phyloP scores from a whole-genome alignment of 2,113 vertebrate genomes.

The Muscicapa adusta region DNA sequence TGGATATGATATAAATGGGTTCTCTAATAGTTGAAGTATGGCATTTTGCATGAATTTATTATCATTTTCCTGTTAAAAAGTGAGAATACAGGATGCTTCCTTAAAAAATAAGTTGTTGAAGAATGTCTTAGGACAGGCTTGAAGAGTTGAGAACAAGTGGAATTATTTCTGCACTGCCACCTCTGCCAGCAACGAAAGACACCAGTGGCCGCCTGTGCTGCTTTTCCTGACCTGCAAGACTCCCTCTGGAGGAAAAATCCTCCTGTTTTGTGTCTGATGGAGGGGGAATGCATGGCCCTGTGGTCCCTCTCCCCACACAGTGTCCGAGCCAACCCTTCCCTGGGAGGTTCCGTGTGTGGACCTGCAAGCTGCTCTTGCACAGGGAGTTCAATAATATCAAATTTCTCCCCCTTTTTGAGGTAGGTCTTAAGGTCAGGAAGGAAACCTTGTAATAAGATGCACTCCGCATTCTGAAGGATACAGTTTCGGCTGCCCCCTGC shows the following conservation, averaged over 20 bases:
- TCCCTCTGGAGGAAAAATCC: background rate
- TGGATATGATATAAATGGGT: background rate
- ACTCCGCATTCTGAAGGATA: slow-evolving; percentile 2
- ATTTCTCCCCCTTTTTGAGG: background rate
- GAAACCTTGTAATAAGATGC: background rate
- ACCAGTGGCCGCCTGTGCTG: rapidly evolving
- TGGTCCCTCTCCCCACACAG: rapidly evolving
- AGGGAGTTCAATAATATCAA: background rate
- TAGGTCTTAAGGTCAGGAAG: background rate
- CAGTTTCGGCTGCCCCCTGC: slow-evolving; percentile 25
- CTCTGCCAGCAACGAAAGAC: background rate
- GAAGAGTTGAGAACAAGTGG: background rate
- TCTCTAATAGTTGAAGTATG: background rate
- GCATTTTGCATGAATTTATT: rapidly evolving
- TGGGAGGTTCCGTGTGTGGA: rapidly evolving
- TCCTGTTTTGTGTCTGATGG: background rate
- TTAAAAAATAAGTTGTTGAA: background rate
- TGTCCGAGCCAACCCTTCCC: rapidly evolving
- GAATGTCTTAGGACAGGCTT: background rate
- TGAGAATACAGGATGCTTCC: background rate
- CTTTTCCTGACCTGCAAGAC: background rate
- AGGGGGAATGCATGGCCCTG: rapidly evolving
- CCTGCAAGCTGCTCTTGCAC: rapidly evolving
- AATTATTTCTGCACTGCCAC: background rate
- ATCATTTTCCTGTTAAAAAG: background rate